phyloP scores from a whole-genome alignment of 2,888 invertebrate genomes.

The Colletes collaris region DNA sequence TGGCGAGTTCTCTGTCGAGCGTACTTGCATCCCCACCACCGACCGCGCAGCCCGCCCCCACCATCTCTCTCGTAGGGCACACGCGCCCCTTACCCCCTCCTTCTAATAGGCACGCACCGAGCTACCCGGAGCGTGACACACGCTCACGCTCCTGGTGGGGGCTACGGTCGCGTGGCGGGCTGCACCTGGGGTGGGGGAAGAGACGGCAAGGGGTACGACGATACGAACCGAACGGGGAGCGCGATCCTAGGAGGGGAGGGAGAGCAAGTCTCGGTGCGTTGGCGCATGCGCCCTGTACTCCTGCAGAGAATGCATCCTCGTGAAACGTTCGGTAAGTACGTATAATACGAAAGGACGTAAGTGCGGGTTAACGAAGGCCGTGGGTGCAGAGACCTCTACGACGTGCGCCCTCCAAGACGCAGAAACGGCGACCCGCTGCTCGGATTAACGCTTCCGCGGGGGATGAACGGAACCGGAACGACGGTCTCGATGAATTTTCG shows the following conservation, averaged over 20 bases:
- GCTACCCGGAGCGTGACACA: constrained; percentile 80
- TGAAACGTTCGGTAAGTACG: constrained; percentile 53
- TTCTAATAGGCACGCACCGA: constrained; percentile 76
- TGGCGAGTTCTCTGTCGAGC: constrained; percentile 68
- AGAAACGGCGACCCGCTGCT: background rate
- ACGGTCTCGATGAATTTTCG: background rate
- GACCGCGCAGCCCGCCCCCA: constrained; percentile 50
- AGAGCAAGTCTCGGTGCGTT: constrained; percentile 15
- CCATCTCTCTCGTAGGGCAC: constrained; percentile 65
- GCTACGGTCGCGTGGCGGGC: constrained; percentile 81
- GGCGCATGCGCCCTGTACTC: constrained; percentile 52
- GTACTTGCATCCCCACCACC: constrained; percentile 72
- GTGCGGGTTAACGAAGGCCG: constrained; percentile 66
- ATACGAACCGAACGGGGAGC: constrained; percentile 6
- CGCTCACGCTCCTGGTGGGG: constrained; percentile 76
- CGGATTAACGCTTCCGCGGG: background rate
- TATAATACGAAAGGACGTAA: constrained; percentile 28
- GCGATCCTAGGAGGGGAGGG: background rate
- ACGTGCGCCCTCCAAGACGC: constrained; percentile 4
- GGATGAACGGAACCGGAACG: background rate
- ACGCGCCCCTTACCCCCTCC: constrained; percentile 79
- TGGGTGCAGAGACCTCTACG: constrained; percentile 58
- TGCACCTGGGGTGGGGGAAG: constrained; percentile 64
- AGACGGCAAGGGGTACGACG: constrained; percentile 39
- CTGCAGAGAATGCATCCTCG: constrained; percentile 55